A percentile compares a stretch with the other conserved stretches of the same genome.
These are phyloP conservation scores for Ivindomyrus marchei DNA, from an alignment of 2,113 vertebrate genomes.

Conservation along the genomic window DNA sequence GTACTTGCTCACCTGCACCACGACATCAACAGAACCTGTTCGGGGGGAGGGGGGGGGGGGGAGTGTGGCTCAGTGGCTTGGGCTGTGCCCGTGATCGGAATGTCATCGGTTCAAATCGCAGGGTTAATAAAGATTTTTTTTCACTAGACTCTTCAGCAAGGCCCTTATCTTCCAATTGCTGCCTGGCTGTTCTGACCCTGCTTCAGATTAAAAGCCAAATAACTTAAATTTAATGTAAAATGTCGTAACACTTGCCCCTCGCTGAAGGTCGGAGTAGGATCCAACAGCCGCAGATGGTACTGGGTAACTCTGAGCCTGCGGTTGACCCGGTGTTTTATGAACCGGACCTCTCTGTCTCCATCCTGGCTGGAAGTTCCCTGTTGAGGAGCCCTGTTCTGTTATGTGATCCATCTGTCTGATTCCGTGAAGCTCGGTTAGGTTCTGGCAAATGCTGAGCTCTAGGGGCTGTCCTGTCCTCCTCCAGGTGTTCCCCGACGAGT, in stretches of 20 bases:
- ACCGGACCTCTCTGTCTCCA: background rate
- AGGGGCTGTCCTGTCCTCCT: slow-evolving; percentile 25
- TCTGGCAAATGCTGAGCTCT: background rate
- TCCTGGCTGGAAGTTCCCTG: background rate
- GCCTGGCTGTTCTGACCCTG: background rate
- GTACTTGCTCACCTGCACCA: slow-evolving; percentile 48
- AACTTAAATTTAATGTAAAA: background rate
- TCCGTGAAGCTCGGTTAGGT: background rate
- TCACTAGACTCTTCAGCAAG: background rate
- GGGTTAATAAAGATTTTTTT: background rate
- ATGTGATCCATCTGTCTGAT: background rate
- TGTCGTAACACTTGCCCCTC: background rate
- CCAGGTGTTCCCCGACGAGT: slow-evolving; percentile 97
- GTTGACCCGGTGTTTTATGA: background rate
- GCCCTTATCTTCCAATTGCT: background rate
- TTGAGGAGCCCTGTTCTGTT: background rate
- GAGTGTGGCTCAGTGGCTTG: background rate
- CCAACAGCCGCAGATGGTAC: background rate
- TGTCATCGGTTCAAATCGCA: background rate
- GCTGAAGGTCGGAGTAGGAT: background rate
- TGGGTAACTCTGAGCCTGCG: background rate
- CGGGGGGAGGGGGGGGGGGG: background rate
- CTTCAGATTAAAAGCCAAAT: background rate
- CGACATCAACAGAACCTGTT: background rate
- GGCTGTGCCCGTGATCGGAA: background rate